Evolutionary conservation across 2,888 invertebrate species (phyloP).

Genomic region (Cephus spinipes): DNA sequence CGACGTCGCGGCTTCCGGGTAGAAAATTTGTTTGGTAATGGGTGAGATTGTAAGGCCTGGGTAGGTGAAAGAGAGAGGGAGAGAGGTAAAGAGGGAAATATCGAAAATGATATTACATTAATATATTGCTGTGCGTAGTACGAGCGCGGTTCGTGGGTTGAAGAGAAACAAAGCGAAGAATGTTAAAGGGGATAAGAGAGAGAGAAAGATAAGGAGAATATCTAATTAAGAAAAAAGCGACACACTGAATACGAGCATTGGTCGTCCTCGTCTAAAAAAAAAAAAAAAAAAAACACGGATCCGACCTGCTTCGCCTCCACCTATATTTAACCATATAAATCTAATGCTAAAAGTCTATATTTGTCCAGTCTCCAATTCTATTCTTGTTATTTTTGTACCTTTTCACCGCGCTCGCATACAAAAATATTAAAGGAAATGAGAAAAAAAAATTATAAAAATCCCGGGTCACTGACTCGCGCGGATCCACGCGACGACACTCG

Average conservation of each 20-base stretch:
- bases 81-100: neutral
- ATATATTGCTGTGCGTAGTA: neutral
- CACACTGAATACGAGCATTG: neutral
- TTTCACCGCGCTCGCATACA: slow-evolving; percentile 37
- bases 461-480: neutral
- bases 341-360: slow-evolving; percentile 23
- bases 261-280: neutral
- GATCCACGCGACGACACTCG: neutral
- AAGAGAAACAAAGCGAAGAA: neutral
- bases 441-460: neutral
- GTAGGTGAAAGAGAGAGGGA: neutral
- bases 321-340: slow-evolving; percentile 12
- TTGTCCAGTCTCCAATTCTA: slow-evolving; percentile 37
- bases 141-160: neutral
- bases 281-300: neutral
- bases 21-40: neutral
- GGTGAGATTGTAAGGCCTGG: neutral
- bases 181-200: neutral
- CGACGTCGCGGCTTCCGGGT: neutral
- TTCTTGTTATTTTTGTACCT: slow-evolving; percentile 48
- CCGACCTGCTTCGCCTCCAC: neutral
- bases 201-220: slow-evolving; percentile 8
- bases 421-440: neutral
- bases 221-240: neutral
- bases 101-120: neutral